Percentiles rank a stretch among this genome's conserved stretches.
Conservation (phyloP, 2,797 vertebrate species). For the Anableps anableps region DNA sequence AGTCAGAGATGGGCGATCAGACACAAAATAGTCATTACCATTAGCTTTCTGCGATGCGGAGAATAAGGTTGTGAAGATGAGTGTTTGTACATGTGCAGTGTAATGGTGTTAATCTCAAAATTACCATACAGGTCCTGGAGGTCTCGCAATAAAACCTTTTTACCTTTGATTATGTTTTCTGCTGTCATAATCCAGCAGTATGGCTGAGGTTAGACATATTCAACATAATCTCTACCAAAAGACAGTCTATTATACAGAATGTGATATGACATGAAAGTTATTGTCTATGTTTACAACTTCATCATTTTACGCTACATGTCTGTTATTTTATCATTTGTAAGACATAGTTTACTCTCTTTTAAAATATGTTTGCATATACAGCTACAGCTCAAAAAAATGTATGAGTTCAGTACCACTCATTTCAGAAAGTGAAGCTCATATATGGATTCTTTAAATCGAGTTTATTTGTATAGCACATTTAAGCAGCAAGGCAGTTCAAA, state of each 20-base stretch:
- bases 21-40: slow-evolving; percentile 78
- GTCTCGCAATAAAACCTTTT: slow-evolving; percentile 37
- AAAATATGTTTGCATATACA: background rate
- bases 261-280: background rate
- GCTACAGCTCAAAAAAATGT: background rate
- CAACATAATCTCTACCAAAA: background rate
- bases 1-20: slow-evolving; percentile 54
- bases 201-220: background rate
- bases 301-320: background rate
- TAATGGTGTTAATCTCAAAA: slow-evolving; percentile 50
- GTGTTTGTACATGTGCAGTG: slow-evolving; percentile 32
- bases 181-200: background rate
- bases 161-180: slow-evolving; percentile 26
- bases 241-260: background rate
- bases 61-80: slow-evolving; percentile 32
- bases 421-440: too few relatives aligned
- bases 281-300: background rate
- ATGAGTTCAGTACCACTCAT: too few relatives aligned
- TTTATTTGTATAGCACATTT: too few relatives aligned
- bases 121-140: slow-evolving; percentile 63
- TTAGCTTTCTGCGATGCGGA: slow-evolving; percentile 61
- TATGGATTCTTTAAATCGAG: too few relatives aligned
- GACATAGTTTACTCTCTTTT: background rate
- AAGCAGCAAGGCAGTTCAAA: too few relatives aligned
- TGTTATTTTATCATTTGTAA: background rate